Conservation (phyloP, 2,888 invertebrate species). For the Cataglyphis livida region DNA sequence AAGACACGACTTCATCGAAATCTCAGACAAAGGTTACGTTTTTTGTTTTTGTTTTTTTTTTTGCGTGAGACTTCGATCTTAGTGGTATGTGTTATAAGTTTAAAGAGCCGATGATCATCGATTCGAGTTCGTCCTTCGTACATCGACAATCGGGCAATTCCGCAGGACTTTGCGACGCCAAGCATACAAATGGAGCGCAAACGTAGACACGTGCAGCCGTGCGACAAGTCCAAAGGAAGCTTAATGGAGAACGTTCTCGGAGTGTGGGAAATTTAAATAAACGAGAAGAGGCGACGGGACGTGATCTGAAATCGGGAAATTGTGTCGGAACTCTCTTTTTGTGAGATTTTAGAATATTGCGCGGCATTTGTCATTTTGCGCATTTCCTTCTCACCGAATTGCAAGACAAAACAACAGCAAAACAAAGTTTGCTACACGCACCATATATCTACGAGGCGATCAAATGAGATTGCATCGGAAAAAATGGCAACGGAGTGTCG, state of each 20-base stretch:
- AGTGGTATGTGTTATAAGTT: conserved; percentile 18
- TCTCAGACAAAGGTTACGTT: conserved; percentile 4
- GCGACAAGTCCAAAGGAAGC: conserved; percentile 57
- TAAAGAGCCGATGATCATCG: conserved; percentile 7
- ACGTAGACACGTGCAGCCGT: conserved; percentile 61
- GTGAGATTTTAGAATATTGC: conserved; percentile 48
- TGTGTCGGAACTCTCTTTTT: conserved; percentile 44
- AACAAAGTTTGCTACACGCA: conserved; percentile 60
- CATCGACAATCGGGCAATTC: conserved; percentile 65
- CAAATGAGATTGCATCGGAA: conserved; percentile 62
- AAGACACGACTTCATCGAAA: conserved; percentile 25
- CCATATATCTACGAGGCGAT: conserved; percentile 62
- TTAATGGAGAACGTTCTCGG: conserved; percentile 56
- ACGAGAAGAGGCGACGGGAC: conserved; percentile 43
- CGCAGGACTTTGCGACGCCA: conserved; percentile 66
- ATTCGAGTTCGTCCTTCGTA: conserved; percentile 73
- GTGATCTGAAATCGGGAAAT: conserved; percentile 46
- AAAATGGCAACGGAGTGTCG: conserved; percentile 58
- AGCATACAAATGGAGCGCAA: conserved; percentile 49
- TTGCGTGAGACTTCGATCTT: conserved; percentile 19
- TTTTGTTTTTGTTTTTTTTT: background rate
- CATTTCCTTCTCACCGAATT: conserved; percentile 65
- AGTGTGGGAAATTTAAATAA: conserved; percentile 57
- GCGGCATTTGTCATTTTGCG: conserved; percentile 61
- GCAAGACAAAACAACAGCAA: conserved; percentile 59